A percentile compares a stretch with the other conserved stretches of the same genome.
Evolutionary conservation across 2,888 invertebrate genomes (phyloP).

Genomic region (Philereme vetulata): DNA sequence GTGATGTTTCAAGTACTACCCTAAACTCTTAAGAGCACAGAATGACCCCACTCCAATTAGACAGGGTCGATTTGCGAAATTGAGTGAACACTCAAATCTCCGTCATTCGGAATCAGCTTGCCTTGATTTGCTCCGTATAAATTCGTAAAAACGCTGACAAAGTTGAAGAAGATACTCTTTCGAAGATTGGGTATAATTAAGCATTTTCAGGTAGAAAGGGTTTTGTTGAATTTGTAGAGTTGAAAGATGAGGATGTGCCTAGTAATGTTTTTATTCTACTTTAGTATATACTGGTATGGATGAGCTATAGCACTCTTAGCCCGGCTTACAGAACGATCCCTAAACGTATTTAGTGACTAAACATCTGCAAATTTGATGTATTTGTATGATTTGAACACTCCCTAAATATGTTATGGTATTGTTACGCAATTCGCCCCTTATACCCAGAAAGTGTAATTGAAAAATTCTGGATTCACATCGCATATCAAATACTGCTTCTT

Average conservation of each 20-base stretch:
- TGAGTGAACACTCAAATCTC: slow-evolving; percentile 38
- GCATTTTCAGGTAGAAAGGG: slow-evolving; percentile 1
- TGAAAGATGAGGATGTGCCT: background rate
- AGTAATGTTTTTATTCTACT: no score
- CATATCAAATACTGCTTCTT: no score
- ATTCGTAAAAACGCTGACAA: slow-evolving; percentile 23
- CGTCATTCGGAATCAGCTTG: slow-evolving; percentile 32
- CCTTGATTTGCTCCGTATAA: slow-evolving; percentile 16
- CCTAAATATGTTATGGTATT: no score
- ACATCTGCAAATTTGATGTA: no score
- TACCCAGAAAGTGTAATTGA: no score
- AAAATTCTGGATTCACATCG: no score
- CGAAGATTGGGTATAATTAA: slow-evolving; percentile 20
- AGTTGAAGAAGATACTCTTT: slow-evolving; percentile 1
- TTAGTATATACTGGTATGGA: no score
- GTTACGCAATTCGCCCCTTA: no score
- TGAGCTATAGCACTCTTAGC: no score
- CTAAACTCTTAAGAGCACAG: slow-evolving; percentile 2
- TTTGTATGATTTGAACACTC: no score
- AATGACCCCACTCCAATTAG: slow-evolving; percentile 40
- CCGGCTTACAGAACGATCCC: no score
- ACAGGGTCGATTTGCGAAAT: slow-evolving; percentile 42
- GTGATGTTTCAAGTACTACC: slow-evolving; percentile 8
- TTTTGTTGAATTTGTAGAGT: background rate
- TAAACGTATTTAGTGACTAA: no score